These are phyloP conservation scores for Choloepus hoffmanni DNA, from an alignment of 2,113 vertebrate species.

Conservation along the genomic window DNA sequence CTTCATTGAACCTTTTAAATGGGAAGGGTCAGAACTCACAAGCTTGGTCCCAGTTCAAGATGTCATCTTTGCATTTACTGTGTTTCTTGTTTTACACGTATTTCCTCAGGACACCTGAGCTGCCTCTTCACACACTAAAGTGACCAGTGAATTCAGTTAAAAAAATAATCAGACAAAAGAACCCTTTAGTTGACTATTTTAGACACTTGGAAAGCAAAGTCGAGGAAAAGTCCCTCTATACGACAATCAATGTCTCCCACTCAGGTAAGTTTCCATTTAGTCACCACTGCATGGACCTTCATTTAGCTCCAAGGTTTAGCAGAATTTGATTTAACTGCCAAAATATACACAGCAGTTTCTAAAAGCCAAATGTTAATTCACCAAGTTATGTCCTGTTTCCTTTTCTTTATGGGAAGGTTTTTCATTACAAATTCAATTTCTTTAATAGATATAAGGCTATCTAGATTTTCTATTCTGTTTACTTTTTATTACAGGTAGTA, in stretches of 20 bases:
- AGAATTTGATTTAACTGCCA: slow-evolving; percentile 63
- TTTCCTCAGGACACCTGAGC: background rate
- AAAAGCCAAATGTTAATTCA: slow-evolving; percentile 70
- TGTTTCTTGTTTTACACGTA: background rate
- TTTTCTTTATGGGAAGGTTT: slow-evolving; percentile 73
- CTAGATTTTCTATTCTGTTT: slow-evolving; percentile 69
- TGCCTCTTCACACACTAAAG: slow-evolving; percentile 12
- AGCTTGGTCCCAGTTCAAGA: background rate
- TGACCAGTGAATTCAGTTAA: background rate
- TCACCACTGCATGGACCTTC: background rate
- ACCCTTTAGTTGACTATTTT: background rate
- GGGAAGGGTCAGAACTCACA: background rate
- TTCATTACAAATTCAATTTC: slow-evolving; percentile 79
- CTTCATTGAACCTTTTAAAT: background rate
- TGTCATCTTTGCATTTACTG: background rate
- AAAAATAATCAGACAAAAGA: background rate
- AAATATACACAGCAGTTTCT: slow-evolving; percentile 68
- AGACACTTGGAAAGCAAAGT: background rate
- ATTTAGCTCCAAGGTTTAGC: slow-evolving; percentile 32
- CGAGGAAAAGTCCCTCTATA: background rate
- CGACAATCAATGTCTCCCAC: background rate
- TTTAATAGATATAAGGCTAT: slow-evolving; percentile 67
- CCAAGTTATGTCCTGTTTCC: slow-evolving; percentile 71
- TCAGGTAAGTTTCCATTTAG: background rate
- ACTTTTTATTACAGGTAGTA: slow-evolving; percentile 66